A percentile compares a stretch with the other conserved stretches of the same genome.
Evolutionary conservation across 2,888 invertebrate species (phyloP).

Genomic region (Drosophila mulleri): DNA sequence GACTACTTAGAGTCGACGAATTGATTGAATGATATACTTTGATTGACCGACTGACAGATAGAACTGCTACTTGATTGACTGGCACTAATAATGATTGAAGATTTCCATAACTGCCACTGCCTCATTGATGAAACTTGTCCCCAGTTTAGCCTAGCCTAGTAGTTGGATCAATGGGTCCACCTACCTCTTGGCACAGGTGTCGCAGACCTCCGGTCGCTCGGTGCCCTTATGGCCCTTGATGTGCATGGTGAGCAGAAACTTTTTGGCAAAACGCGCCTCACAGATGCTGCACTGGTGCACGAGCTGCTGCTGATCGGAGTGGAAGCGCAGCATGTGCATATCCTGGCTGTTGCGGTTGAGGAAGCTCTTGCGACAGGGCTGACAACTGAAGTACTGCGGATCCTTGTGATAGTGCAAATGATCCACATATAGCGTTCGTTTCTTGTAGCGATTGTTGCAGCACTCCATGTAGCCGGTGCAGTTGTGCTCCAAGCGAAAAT

Average conservation of each 20-base stretch:
- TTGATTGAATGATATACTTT: not conserved
- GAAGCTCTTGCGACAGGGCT: constrained; percentile 65
- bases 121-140: too few relatives aligned
- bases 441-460: constrained; percentile 77
- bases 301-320: constrained; percentile 71
- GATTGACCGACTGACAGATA: not conserved
- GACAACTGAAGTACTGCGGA: constrained; percentile 74
- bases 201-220: constrained; percentile 66
- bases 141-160: too few relatives aligned
- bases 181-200: constrained; percentile 64
- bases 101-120: too few relatives aligned
- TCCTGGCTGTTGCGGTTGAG: constrained; percentile 76
- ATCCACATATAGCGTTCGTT: constrained; percentile 76
- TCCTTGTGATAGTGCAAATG: constrained; percentile 75
- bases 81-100: too few relatives aligned
- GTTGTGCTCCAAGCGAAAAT: constrained; percentile 67
- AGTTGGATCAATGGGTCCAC: constrained; percentile 5
- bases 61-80: too few relatives aligned
- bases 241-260: constrained; percentile 75
- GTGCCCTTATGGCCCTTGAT: constrained; percentile 71
- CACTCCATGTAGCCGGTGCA: constrained; percentile 74
- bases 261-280: constrained; percentile 69
- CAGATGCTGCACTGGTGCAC: constrained; percentile 68
- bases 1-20: too few relatives aligned
- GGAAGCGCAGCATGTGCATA: constrained; percentile 76